A percentile compares a stretch with the other conserved stretches of the same genome.
Conservation (phyloP, 2,888 invertebrate species). For the Heliconius charithonia region DNA sequence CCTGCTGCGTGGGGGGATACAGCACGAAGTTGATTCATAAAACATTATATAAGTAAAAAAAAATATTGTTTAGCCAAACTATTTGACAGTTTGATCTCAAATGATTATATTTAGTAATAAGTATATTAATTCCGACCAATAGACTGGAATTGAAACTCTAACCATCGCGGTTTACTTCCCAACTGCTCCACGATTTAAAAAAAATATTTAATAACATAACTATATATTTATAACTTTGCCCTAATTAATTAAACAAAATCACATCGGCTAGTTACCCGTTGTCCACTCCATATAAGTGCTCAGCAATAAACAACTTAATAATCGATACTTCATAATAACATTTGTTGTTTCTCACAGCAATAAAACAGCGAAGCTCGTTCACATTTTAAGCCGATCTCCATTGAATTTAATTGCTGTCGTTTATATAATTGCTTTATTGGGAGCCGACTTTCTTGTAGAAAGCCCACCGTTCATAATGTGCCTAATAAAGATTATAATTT, state of each 20-base stretch:
- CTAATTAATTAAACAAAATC: not conserved
- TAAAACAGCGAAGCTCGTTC: conserved; percentile 68
- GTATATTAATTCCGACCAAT: too few species aligned
- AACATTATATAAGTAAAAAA: too few species aligned
- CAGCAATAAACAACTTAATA: conserved; percentile 55
- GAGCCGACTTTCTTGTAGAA: conserved; percentile 71
- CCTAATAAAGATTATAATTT: conserved; percentile 69
- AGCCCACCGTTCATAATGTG: conserved; percentile 72
- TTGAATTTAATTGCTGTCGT: conserved; percentile 78
- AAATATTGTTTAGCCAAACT: too few species aligned
- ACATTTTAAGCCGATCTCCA: conserved; percentile 73
- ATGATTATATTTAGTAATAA: too few species aligned
- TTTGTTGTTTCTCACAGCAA: conserved; percentile 80
- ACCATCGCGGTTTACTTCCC: not conserved
- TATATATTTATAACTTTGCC: not conserved
- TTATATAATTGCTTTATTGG: conserved; percentile 78
- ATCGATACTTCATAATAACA: conserved; percentile 70
- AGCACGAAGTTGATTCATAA: too few species aligned
- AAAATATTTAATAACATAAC: not conserved
- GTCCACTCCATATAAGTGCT: conserved; percentile 18
- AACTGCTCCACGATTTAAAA: not conserved
- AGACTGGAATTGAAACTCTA: not conserved
- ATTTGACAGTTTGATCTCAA: too few species aligned
- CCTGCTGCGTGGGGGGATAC: too few species aligned
- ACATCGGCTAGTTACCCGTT: not conserved